Base-by-base conservation (phyloP, 1,140 invertebrate species). In the Eumaeus atala region DNA sequence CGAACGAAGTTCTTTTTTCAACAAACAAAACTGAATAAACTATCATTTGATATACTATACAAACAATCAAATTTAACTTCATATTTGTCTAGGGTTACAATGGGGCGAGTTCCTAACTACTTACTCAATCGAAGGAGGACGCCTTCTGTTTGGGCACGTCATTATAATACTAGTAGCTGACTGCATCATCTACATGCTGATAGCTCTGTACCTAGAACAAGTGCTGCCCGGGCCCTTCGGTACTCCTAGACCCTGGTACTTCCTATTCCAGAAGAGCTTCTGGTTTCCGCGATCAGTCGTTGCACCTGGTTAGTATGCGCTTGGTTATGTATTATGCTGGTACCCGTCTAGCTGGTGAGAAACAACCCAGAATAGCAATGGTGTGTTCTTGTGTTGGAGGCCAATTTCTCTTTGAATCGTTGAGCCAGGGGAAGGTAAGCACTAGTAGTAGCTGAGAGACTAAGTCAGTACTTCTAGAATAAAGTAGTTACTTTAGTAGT, bases 151-250 rank as follows among this genome's bases (percentile, higher is more conserved):
- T 61, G 90, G 90, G 1, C 79, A 91, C 58, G 82, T 93, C 6
- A 87, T 94, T 16, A 62, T 92, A 0, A 92, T 95, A 88, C 67
- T 95, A 58, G 56, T 90, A 1, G 55, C 92, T 0, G 91, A 94
- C 56, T 81, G 88, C 9, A 17, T 92, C 0, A 51, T 95, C 0
- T 94, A 93, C 68, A 84, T 93, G 58, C 38, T 91, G 3, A 74
- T 94, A 4, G 91, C 93, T 6, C 76, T 93, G 16, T 95, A 95
- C 69, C 82, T 95, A 12, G 93, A 94, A 69, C 91, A 92, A 70
- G 88, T 95, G 0, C 86, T 91, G 50, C 93, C 94, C 4, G 93
- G 93, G 1, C 89, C 91, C n/a, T 93, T 86, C 67, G 93, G 93
- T 0, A 89, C 94, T 0, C 89, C 92, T 0, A 89, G 90, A 58